A percentile compares a stretch with the other conserved stretches of the same genome.
These are phyloP conservation scores for Tetranychus piercei DNA, from an alignment of 2,888 invertebrate species.

Conservation along the genomic window DNA sequence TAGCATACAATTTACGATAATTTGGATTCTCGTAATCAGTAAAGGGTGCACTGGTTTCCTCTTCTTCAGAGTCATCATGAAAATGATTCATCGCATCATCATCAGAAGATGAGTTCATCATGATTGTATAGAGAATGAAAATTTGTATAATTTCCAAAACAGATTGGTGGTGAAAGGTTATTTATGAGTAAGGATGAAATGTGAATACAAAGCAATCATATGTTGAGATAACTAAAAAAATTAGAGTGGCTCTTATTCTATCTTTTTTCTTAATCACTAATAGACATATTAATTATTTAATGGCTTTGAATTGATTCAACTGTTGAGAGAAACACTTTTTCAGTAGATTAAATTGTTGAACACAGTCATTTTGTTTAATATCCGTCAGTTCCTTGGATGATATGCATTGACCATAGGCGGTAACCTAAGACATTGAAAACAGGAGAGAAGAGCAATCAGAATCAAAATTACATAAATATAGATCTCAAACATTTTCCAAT, in stretches of 20 bases:
- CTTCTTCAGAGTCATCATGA: not conserved
- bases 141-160: not conserved
- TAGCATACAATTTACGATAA: slow-evolving; percentile 21
- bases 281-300: not conserved
- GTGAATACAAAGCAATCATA: not conserved
- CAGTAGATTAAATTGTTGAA: not conserved
- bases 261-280: not conserved
- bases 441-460: not conserved
- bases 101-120: not conserved
- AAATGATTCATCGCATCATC: not conserved
- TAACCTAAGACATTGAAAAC: not conserved
- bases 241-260: too few relatives aligned
- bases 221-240: too few relatives aligned
- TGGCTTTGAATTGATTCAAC: not conserved
- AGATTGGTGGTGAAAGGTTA: not conserved
- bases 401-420: slow-evolving; percentile 9
- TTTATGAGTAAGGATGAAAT: not conserved
- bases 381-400: not conserved
- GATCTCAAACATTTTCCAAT: not conserved
- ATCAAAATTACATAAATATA: not conserved
- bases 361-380: not conserved
- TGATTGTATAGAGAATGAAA: not conserved
- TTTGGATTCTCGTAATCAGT: slow-evolving; percentile 20
- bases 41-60: not conserved
- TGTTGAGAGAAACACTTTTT: slow-evolving; percentile 2